Evolutionary conservation across 2,113 vertebrate genomes (phyloP).

Genomic region (Gopherus flavomarginatus): DNA sequence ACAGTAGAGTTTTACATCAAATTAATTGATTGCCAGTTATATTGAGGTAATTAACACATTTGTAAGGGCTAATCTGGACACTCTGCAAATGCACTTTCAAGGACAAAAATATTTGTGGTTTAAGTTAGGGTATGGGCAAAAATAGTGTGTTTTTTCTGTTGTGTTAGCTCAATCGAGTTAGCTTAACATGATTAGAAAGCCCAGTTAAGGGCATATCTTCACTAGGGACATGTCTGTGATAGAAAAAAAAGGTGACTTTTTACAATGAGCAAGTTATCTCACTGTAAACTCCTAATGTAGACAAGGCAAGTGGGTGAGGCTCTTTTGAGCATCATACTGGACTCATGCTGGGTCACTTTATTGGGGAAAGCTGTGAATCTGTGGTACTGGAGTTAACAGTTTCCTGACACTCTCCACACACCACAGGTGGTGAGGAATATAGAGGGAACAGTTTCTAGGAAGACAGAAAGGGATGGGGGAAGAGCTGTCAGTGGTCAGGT

Average conservation of each 20-base stretch:
- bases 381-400: neutral
- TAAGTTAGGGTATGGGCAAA: slow-evolving; percentile 27
- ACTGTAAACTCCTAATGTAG: neutral
- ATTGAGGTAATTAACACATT: neutral
- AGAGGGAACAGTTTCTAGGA: neutral
- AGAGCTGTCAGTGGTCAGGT: neutral
- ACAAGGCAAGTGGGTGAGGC: neutral
- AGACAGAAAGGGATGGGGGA: neutral
- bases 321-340: neutral
- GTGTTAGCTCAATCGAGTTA: neutral
- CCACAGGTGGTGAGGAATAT: neutral
- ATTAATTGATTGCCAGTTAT: neutral
- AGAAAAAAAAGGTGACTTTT: neutral
- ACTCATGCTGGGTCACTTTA: neutral
- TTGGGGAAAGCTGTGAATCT: neutral
- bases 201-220: neutral
- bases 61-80: neutral
- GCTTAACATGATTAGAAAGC: neutral
- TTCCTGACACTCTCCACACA: neutral
- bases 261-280: neutral
- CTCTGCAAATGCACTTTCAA: neutral
- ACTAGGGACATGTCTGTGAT: neutral
- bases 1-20: neutral
- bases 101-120: slow-evolving; percentile 44
- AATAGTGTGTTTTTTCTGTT: neutral